Base-by-base conservation (phyloP, 2,113 vertebrate genomes). In the Aix galericulata region DNA sequence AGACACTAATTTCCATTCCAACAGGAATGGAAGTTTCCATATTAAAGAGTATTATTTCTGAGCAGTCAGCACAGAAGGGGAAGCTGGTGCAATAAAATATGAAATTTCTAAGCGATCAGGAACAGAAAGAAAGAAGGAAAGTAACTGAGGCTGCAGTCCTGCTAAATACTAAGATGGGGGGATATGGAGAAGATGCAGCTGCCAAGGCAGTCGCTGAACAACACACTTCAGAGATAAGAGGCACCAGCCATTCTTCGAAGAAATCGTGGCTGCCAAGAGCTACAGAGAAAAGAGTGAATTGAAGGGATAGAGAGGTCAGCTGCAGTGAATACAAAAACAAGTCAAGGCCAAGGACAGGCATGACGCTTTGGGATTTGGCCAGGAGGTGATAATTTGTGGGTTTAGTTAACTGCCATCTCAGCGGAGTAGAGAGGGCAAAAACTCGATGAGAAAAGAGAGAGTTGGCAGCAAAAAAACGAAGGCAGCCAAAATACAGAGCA, bases 211-310 rank as follows among this genome's bases (percentile, higher is more conserved):
- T 52, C 1, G 0, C 86, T 93, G 86, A 93, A 96, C 86, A 92
- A 82, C 93, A 79, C 91, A 85, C 87, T 97, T 93, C 89, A 85
- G 93, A 94, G 96, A 94, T 96, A 97, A 94, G 94, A 95, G 74
- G 88, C 86, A 95, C 66, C 66, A 97, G 86, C 58, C 81, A 92
- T 94, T 95, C 94, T 95, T 93, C 1, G 58, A 94, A 94, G 91
- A 66, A 91, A 87, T 58, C 20, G 13, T 82, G 89, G 93, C 83
- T 94, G 93, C 96, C 96, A 94, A 95, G 74, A 92, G 86, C 94
- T 94, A 79, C 74, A 93, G 80, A 93, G 77, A 92, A 92, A 91
- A 84, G 82, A 95, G 53, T 76, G 94, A 94, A 96, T 72, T 82
- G 83, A 92, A 88, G 66, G 88, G 80, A 94, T 55, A 86, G 69